A percentile compares a stretch with the other conserved stretches of the same genome.
Evolutionary conservation across 2,888 invertebrate genomes (phyloP).

Genomic region (Odontomyia ornata): DNA sequence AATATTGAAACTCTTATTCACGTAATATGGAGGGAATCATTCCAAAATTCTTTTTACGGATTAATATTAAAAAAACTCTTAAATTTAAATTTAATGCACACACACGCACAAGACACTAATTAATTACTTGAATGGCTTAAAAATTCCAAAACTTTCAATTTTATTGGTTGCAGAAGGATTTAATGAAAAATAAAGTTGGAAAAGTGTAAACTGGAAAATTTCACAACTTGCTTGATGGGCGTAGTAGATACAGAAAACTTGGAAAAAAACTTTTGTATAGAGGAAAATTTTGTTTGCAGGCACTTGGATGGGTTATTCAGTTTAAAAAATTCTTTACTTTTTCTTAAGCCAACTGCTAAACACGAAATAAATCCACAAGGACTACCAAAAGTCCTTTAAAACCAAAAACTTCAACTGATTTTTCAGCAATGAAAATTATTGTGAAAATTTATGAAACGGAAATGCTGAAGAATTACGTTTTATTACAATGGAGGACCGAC

Average conservation of each 20-base stretch:
- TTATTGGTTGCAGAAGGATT: slow-evolving; percentile 32
- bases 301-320: slow-evolving; percentile 14
- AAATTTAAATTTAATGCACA: background rate
- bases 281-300: slow-evolving; percentile 23
- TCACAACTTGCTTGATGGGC: slow-evolving; percentile 18
- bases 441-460: slow-evolving; percentile 12
- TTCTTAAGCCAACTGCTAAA: background rate
- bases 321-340: slow-evolving; percentile 12
- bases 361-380: background rate
- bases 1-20: background rate
- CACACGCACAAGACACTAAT: slow-evolving; percentile 18
- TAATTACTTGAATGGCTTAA: background rate
- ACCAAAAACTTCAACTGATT: background rate
- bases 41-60: slow-evolving; percentile 7
- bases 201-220: background rate
- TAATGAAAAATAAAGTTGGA: background rate
- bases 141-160: background rate
- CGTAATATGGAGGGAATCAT: slow-evolving; percentile 5
- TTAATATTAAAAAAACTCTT: slow-evolving; percentile 7
- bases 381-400: background rate
- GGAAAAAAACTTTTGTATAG: background rate
- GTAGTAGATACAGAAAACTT: slow-evolving; percentile 18
- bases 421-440: slow-evolving; percentile 2
- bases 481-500: slow-evolving; percentile 29
- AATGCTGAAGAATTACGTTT: slow-evolving; percentile 9